These are phyloP conservation scores for Sitta europaea DNA, from an alignment of 2,113 vertebrate species.

Conservation along the genomic window DNA sequence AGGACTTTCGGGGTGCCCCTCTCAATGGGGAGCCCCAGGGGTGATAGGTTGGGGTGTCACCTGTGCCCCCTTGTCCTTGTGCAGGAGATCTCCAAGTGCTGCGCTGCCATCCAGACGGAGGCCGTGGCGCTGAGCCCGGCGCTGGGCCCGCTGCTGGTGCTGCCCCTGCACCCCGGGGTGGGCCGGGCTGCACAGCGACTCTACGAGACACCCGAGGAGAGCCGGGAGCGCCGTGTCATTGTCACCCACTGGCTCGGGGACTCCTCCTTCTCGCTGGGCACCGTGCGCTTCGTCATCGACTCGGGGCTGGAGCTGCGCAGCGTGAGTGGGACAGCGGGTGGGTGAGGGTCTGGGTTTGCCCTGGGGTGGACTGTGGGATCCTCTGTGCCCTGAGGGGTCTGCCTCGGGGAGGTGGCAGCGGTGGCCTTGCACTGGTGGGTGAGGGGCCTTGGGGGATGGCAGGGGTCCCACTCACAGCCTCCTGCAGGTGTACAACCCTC, in stretches of 20 bases:
- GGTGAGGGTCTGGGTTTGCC: not conserved
- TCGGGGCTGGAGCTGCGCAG: conserved; percentile 87
- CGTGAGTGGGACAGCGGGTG: conserved; percentile 63
- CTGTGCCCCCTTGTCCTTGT: not conserved
- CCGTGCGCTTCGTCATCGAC: conserved; percentile 85
- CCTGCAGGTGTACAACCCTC: conserved; percentile 88
- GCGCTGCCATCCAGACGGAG: conserved; percentile 75
- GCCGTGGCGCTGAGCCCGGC: conserved; percentile 68
- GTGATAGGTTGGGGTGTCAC: accelerated
- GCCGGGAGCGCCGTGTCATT: conserved; percentile 71
- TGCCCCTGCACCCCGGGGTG: conserved; percentile 76
- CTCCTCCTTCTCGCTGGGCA: conserved; percentile 84
- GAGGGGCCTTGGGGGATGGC: not conserved
- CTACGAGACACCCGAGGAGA: conserved; percentile 67
- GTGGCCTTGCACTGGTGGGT: not conserved
- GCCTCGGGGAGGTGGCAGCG: accelerated
- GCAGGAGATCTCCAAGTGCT: conserved; percentile 80
- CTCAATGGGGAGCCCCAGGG: accelerated
- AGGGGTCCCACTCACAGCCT: accelerated
- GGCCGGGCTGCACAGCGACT: conserved; percentile 73
- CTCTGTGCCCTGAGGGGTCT: accelerated
- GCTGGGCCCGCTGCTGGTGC: conserved; percentile 72
- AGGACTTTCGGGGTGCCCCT: too few species aligned
- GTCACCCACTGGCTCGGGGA: conserved; percentile 85
- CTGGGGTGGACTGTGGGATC: not conserved